Conservation (phyloP, 2,797 vertebrate genomes). For the Serranus cabrilla region DNA sequence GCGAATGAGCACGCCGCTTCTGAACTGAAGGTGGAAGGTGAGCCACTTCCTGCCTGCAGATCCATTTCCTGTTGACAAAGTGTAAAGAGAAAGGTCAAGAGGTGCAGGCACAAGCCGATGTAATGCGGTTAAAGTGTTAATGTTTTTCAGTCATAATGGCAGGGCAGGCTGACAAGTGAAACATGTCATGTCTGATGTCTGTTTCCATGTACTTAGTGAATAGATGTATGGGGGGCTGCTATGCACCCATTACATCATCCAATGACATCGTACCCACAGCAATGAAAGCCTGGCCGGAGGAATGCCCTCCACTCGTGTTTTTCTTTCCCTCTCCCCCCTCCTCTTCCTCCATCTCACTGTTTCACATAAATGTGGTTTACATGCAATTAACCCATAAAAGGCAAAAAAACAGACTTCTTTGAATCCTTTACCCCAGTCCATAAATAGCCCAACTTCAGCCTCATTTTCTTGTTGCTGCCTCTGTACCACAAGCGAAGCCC, state of each 20-base stretch:
- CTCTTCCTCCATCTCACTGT: constrained; percentile 20
- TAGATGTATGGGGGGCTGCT: constrained; percentile 48
- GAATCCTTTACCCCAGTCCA: constrained; percentile 51
- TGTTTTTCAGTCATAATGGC: constrained; percentile 48
- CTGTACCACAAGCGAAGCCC: constrained; percentile 57
- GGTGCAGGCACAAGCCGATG: neutral
- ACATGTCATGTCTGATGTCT: constrained; percentile 33
- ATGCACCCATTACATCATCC: constrained; percentile 66
- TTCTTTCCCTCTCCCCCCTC: constrained; percentile 35
- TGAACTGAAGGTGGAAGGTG: constrained; percentile 25
- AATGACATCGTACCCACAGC: constrained; percentile 75
- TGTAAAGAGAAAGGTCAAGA: constrained; percentile 37
- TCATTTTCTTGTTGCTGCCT: constrained; percentile 45
- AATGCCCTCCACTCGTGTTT: constrained; percentile 73
- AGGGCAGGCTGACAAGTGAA: constrained; percentile 47
- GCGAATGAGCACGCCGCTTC: neutral
- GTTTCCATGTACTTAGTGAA: constrained; percentile 48
- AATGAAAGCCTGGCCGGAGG: constrained; percentile 73
- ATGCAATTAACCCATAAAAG: constrained; percentile 81
- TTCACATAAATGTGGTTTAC: constrained; percentile 66
- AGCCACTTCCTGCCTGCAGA: constrained; percentile 52
- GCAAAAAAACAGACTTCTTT: constrained; percentile 60
- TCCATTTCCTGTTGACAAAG: constrained; percentile 62
- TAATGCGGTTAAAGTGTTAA: constrained; percentile 23
- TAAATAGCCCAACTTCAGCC: constrained; percentile 72